phyloP scores from a whole-genome alignment of 1,140 invertebrate species.

The Achroia grisella region DNA sequence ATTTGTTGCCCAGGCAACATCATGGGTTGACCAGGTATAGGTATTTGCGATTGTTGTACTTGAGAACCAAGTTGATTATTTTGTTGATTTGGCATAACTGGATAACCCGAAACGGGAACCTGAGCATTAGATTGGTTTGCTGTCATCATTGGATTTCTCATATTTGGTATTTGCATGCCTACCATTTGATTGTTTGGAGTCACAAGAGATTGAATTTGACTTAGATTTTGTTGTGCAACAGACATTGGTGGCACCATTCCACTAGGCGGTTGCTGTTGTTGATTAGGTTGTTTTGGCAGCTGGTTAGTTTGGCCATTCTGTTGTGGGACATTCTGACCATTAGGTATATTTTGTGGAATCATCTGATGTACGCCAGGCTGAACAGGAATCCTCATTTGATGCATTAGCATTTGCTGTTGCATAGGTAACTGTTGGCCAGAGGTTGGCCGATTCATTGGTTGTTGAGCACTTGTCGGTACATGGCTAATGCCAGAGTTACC shows the following conservation, averaged over 20 bases:
- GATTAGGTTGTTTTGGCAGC: constrained; percentile 47
- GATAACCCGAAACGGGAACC: constrained; percentile 37
- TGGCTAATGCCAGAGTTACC: constrained; percentile 40
- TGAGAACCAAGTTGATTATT: constrained; percentile 34
- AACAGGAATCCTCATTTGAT: constrained; percentile 61
- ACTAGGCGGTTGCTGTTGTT: constrained; percentile 38
- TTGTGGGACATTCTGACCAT: constrained; percentile 30
- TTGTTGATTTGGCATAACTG: constrained; percentile 38
- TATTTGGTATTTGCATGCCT: constrained; percentile 59
- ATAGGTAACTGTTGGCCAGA: constrained; percentile 46
- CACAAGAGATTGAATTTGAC: constrained; percentile 37
- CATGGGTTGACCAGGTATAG: constrained; percentile 25
- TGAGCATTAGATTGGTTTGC: constrained; percentile 40
- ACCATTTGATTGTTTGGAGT: constrained; percentile 45
- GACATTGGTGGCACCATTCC: constrained; percentile 48
- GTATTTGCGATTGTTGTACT: constrained; percentile 28
- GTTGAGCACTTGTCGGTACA: constrained; percentile 26
- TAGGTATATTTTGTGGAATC: constrained; percentile 35
- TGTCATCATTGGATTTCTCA: constrained; percentile 57
- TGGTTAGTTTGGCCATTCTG: constrained; percentile 38
- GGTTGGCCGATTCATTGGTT: constrained; percentile 38
- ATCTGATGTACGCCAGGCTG: constrained; percentile 55
- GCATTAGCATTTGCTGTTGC: constrained; percentile 49
- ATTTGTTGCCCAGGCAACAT: constrained; percentile 20
- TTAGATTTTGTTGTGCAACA: constrained; percentile 37